Evolutionary conservation across 2,113 vertebrate genomes (phyloP).

Genomic region (Ptychochromis oligacanthus): DNA sequence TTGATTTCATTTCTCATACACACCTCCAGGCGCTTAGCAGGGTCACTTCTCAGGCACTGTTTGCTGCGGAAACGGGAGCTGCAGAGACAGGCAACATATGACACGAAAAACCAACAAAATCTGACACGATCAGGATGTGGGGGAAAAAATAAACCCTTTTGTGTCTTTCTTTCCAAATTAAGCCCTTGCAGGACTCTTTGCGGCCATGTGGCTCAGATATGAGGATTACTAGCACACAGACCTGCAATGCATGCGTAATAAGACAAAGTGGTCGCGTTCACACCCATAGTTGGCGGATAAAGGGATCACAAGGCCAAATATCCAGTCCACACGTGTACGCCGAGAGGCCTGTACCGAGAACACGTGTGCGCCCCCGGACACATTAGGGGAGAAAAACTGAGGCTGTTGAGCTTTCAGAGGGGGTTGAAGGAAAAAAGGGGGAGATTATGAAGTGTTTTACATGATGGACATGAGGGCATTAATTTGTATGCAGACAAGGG

Average conservation of each 20-base stretch:
- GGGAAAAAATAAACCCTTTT: not conserved
- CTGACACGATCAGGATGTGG: not conserved
- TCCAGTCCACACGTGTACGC: constrained; percentile 63
- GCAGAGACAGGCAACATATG: constrained; percentile 24
- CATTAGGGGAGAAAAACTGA: not conserved
- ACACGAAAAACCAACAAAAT: not conserved
- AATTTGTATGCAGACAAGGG: constrained; percentile 1
- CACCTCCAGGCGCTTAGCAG: constrained; percentile 25
- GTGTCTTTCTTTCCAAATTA: not conserved
- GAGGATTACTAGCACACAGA: constrained; percentile 55
- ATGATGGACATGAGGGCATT: constrained; percentile 13
- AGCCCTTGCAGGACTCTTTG: constrained; percentile 24
- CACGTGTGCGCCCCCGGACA: constrained; percentile 44
- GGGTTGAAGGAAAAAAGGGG: not conserved
- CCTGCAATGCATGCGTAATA: constrained; percentile 54
- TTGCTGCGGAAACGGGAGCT: not conserved
- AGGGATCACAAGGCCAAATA: constrained; percentile 68
- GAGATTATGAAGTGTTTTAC: constrained; percentile 28
- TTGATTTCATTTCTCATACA: constrained; percentile 10
- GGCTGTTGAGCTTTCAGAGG: constrained; percentile 1
- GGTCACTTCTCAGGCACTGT: constrained; percentile 28
- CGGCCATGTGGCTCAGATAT: constrained; percentile 45
- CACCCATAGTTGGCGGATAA: constrained; percentile 56
- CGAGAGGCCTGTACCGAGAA: constrained; percentile 36
- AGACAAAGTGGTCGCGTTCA: constrained; percentile 60